Percentiles rank a stretch among this genome's conserved stretches.
Conservation (phyloP, 2,888 invertebrate species). For the Lochmaea crataegi region DNA sequence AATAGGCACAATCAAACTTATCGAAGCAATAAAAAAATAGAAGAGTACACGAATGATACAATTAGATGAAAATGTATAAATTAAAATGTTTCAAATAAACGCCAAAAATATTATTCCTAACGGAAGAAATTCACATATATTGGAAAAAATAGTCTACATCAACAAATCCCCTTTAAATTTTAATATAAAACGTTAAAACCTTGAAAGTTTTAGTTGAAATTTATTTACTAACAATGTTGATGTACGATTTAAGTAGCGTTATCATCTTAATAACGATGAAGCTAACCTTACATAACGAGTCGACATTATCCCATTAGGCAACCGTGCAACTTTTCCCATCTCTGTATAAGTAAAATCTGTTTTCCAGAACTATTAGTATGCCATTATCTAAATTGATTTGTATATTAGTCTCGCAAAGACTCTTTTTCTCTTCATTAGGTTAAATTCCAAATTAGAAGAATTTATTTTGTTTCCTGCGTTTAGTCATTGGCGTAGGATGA, state of each 20-base stretch:
- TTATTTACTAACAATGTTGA: neutral
- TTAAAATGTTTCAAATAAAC: too few species aligned
- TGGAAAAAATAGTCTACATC: neutral
- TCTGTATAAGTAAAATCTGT: conserved; percentile 50
- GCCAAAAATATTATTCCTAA: too few species aligned
- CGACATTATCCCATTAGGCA: conserved; percentile 21
- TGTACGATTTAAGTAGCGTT: neutral
- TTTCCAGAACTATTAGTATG: conserved; percentile 51
- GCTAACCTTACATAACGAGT: conserved; percentile 16
- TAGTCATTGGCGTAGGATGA: conserved; percentile 14
- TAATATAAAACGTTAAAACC: neutral
- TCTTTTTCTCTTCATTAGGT: conserved; percentile 50
- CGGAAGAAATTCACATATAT: too few species aligned
- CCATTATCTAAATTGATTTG: conserved; percentile 56
- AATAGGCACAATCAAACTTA: too few species aligned
- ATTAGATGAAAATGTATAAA: too few species aligned
- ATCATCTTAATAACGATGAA: conserved; percentile 1
- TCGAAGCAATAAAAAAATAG: too few species aligned
- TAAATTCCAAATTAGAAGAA: conserved; percentile 53
- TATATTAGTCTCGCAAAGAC: conserved; percentile 56
- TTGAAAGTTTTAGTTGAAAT: neutral
- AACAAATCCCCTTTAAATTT: neutral
- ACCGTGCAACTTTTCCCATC: conserved; percentile 39
- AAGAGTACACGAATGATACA: too few species aligned
- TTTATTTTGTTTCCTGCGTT: conserved; percentile 39